Base-by-base conservation (phyloP, 2,113 vertebrate species). In the Oxyruncus cristatus region DNA sequence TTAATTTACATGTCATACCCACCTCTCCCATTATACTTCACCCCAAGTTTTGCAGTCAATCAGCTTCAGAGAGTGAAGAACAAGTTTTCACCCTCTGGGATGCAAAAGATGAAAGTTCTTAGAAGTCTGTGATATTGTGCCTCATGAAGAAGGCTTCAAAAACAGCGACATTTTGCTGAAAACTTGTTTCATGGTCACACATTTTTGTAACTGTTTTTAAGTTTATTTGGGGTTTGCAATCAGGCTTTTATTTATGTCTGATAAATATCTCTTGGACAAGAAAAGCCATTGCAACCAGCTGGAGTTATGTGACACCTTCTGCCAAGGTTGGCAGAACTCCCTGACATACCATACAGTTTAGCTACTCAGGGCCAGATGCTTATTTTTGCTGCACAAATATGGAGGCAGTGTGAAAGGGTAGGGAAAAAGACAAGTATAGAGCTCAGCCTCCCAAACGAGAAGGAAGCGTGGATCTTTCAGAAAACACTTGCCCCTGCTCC, bases 271-370 rank as follows among this genome's bases (percentile, higher is more conserved):
- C 42, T 91, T 92, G 88, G 88, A 87, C 61, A 66, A 81, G 14
- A 58, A 84, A 87, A 94, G 12, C 56, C 80, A 28, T 68, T 87
- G 79, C 68, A 89, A 66, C 86, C 95, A 95, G 93, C 95, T 96
- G 92, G 96, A 96, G 46, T 32, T 95, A 27, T 12, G 16, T 75
- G 86, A 75, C 66, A 95, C 72, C 73, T 94, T 96, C 78, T 97
- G 95, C 83, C 88, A 85, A 66, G 76, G 91, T 0, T 97, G 96
- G 96, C 96, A 96, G 91, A 87, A 82, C 49, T 91, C 86, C 93
- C 92, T 92, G 66, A 86, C 73, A 53, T 32, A 50, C 73, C 18
- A 7, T 83, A 89, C 3, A 61, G 74, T 93, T 96, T 71, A 88
- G 49, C 35, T 91, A 0, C 74, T 83, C 78, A 79, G 66, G 76